Conservation (phyloP, 2,797 vertebrate genomes). For the Dromococcyx pavoninus region DNA sequence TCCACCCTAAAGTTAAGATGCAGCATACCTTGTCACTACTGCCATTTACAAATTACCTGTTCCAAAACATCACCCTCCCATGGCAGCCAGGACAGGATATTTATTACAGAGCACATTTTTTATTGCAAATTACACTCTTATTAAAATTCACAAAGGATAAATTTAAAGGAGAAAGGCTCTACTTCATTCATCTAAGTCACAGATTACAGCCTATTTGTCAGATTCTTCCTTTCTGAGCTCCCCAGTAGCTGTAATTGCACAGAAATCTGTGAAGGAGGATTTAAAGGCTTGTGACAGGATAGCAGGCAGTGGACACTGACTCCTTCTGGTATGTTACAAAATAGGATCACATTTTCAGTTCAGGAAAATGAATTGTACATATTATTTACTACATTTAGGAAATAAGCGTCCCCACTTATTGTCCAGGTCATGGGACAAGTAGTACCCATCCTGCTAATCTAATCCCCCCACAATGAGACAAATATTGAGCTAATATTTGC, state of each 20-base stretch:
- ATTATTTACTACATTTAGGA: neutral
- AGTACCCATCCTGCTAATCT: neutral
- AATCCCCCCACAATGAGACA: neutral
- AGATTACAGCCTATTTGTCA: constrained; percentile 3
- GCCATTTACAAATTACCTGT: neutral
- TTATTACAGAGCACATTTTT: neutral
- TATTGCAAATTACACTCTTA: neutral
- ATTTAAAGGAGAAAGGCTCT: neutral
- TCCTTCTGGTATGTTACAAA: neutral
- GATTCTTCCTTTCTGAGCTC: neutral
- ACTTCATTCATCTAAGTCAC: neutral
- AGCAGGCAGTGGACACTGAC: neutral
- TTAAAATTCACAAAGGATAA: constrained; percentile 10
- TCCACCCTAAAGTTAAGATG: neutral
- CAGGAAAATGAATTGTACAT: neutral
- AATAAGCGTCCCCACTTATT: neutral
- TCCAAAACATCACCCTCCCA: neutral
- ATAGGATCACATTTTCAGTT: neutral
- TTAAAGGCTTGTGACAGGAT: neutral
- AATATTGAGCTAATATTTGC: neutral
- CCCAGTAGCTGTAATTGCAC: neutral
- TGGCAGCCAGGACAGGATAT: neutral
- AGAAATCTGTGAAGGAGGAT: neutral
- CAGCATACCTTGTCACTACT: neutral
- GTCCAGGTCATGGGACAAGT: neutral